Conservation (phyloP, 2,797 vertebrate genomes). For the Odontamblyopus rebecca region DNA sequence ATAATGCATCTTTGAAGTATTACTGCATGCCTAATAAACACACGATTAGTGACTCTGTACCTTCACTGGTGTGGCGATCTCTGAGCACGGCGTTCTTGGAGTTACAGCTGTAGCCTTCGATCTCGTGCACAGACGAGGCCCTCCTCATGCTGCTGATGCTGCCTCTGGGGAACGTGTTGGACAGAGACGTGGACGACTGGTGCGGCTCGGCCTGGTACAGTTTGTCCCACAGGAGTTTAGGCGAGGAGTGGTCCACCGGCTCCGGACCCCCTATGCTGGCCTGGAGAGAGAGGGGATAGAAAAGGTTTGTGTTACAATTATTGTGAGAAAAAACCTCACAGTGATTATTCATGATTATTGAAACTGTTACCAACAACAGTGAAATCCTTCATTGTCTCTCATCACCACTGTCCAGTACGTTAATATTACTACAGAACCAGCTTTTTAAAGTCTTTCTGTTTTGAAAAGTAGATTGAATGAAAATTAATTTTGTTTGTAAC, state of each 20-base stretch:
- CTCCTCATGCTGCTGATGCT: slow-evolving; percentile 91
- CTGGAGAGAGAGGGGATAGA: slow-evolving; percentile 82
- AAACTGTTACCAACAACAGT: no score
- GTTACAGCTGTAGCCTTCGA: slow-evolving; percentile 89
- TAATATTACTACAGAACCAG: no score
- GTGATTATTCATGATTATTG: no score
- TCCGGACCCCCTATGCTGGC: slow-evolving; percentile 84
- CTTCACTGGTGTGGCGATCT: slow-evolving; percentile 90
- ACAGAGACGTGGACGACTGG: slow-evolving; percentile 85
- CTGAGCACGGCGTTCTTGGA: slow-evolving; percentile 85
- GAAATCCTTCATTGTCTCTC: no score
- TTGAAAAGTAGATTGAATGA: no score
- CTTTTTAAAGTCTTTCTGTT: no score
- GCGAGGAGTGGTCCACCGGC: slow-evolving; percentile 92
- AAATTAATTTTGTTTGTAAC: no score
- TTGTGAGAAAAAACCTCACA: no score
- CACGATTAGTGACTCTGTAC: slow-evolving; percentile 66
- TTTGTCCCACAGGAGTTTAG: slow-evolving; percentile 88
- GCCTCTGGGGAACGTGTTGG: slow-evolving; percentile 88
- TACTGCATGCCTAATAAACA: no score
- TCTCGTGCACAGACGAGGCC: slow-evolving; percentile 95
- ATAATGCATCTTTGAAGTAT: background rate
- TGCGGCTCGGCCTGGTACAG: slow-evolving; percentile 85
- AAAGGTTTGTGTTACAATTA: no score
- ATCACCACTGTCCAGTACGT: no score